Percentiles rank a stretch among this genome's conserved stretches.
Conservation (phyloP, 2,113 vertebrate genomes). For the Carlito syrichta region DNA sequence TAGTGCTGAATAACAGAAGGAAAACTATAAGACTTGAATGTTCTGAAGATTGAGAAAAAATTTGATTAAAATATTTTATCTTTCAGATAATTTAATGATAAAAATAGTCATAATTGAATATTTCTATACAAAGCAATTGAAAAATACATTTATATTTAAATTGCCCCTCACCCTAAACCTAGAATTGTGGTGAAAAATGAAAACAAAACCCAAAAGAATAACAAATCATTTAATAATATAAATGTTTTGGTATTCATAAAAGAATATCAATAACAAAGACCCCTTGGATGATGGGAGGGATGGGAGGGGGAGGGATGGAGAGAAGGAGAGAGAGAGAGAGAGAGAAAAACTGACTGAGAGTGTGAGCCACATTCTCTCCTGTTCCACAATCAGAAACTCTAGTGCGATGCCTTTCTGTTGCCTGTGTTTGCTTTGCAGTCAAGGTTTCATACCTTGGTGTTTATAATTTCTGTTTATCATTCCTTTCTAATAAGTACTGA, state of each 20-base stretch:
- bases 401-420: background rate
- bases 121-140: background rate
- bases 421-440: constrained; percentile 59
- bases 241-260: constrained; percentile 1
- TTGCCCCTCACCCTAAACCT: background rate
- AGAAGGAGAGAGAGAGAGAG: background rate
- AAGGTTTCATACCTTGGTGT: constrained; percentile 54
- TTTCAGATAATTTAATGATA: background rate
- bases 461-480: constrained; percentile 62
- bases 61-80: constrained; percentile 22
- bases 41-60: background rate
- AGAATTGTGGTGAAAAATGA: background rate
- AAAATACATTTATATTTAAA: constrained; percentile 42
- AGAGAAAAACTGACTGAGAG: background rate
- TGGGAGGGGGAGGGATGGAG: too few species aligned
- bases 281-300: too few species aligned
- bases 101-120: background rate
- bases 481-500: constrained; percentile 71
- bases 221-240: background rate
- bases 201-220: background rate
- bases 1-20: background rate
- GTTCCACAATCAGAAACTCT: background rate
- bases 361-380: background rate
- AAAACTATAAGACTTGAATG: background rate
- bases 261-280: background rate